phyloP scores from a whole-genome alignment of 2,888 invertebrate genomes.

The Lithophane leautieri region DNA sequence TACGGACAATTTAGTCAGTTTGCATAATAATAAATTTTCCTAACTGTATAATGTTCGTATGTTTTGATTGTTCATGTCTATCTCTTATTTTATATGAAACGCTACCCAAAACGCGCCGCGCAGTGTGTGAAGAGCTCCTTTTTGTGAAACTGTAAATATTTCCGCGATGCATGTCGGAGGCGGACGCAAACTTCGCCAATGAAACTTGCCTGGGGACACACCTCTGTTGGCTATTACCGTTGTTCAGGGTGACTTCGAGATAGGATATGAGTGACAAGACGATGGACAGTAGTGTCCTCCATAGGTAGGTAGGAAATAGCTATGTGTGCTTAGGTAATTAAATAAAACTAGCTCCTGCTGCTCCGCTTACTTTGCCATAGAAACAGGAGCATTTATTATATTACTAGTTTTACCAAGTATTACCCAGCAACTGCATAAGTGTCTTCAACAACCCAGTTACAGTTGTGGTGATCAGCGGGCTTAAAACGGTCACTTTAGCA shows the following conservation, averaged over 20 bases:
- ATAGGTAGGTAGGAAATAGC: not conserved
- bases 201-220: constrained; percentile 10
- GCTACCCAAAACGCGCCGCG: not conserved
- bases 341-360: not conserved
- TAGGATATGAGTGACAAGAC: not conserved
- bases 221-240: not conserved
- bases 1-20: not conserved
- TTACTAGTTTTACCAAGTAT: no score
- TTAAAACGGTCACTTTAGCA: no score
- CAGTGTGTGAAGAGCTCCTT: not conserved
- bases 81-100: not conserved
- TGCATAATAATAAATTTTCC: not conserved
- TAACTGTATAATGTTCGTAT: not conserved
- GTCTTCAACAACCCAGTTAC: no score
- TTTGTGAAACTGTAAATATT: not conserved
- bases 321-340: not conserved
- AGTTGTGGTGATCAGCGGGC: no score
- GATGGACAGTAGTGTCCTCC: not conserved
- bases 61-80: not conserved
- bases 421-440: no score
- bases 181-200: constrained; percentile 7
- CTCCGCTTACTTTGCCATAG: not conserved
- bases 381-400: not conserved
- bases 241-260: not conserved
- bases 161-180: not conserved